Evolutionary conservation across 1,140 invertebrate species (phyloP).

Genomic region (Drosophila arizonae): DNA sequence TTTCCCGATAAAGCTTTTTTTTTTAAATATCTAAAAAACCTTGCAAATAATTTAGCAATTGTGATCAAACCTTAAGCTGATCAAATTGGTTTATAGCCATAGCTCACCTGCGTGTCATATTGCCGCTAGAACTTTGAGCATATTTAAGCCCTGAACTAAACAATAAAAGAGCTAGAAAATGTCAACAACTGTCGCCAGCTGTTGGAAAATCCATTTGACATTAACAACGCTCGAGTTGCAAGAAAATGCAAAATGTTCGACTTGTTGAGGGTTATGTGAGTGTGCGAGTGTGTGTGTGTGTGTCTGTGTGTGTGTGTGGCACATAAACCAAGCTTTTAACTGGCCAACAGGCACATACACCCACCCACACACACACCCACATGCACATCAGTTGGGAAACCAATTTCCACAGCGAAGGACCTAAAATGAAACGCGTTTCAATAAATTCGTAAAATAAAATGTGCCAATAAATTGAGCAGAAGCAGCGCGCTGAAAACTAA

Average conservation of each 20-base stretch:
- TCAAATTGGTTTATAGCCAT: neutral
- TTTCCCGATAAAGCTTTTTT: no score
- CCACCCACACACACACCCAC: conserved; percentile 4
- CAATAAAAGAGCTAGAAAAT: neutral
- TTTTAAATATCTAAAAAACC: no score
- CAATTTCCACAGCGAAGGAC: conserved; percentile 50
- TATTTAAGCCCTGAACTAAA: neutral
- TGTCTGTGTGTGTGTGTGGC: neutral
- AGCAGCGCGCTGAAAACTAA: conserved; percentile 56
- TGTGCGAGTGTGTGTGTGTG: neutral
- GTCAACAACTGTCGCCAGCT: conserved; percentile 9
- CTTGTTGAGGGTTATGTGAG: conserved; percentile 1
- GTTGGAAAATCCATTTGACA: conserved; percentile 26
- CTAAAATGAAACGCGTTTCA: conserved; percentile 61
- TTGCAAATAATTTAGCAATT: neutral
- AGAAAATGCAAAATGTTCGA: conserved; percentile 11
- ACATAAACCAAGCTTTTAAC: conserved; percentile 50
- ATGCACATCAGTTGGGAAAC: conserved; percentile 9
- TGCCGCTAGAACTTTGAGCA: no score
- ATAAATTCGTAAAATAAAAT: conserved; percentile 79
- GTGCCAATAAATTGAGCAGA: conserved; percentile 65
- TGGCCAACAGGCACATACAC: conserved; percentile 40
- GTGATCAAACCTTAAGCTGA: neutral
- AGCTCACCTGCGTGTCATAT: neutral
- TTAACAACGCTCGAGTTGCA: conserved; percentile 22